A percentile compares a stretch with the other conserved stretches of the same genome.
Conservation (phyloP, 2,797 vertebrate species). For the Anguilla megastoma region DNA sequence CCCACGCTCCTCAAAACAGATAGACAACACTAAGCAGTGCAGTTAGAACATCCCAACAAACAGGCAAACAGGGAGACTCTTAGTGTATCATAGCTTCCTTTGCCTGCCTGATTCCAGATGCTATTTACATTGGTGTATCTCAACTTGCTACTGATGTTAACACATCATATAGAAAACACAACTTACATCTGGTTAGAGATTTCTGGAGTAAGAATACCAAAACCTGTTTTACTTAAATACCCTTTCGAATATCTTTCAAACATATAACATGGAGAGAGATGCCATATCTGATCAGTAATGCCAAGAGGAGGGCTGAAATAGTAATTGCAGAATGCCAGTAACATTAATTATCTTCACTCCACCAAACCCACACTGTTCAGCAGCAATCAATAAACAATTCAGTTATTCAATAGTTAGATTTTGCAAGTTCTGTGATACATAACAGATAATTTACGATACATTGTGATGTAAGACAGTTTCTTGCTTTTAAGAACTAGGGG, state of each 20-base stretch:
- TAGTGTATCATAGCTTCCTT: neutral
- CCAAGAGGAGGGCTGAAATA: neutral
- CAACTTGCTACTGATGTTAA: neutral
- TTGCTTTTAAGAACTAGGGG: neutral
- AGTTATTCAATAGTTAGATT: neutral
- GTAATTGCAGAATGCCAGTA: neutral
- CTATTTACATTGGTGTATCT: neutral
- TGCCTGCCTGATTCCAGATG: neutral
- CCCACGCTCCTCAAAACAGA: slow-evolving; percentile 34
- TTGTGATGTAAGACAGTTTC: neutral
- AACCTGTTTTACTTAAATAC: neutral
- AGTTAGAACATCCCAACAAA: neutral
- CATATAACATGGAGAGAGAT: neutral
- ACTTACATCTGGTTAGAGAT: neutral
- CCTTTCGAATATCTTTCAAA: neutral
- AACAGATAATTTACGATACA: neutral
- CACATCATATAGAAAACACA: neutral
- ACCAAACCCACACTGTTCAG: neutral
- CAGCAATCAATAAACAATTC: neutral
- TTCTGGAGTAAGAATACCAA: neutral
- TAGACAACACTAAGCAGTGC: neutral
- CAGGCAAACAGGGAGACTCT: neutral
- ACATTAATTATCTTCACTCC: neutral
- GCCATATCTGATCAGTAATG: neutral
- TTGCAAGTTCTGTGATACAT: neutral